Evolutionary conservation across 2,113 vertebrate genomes (phyloP).

Genomic region (Chaenogobius annularis): DNA sequence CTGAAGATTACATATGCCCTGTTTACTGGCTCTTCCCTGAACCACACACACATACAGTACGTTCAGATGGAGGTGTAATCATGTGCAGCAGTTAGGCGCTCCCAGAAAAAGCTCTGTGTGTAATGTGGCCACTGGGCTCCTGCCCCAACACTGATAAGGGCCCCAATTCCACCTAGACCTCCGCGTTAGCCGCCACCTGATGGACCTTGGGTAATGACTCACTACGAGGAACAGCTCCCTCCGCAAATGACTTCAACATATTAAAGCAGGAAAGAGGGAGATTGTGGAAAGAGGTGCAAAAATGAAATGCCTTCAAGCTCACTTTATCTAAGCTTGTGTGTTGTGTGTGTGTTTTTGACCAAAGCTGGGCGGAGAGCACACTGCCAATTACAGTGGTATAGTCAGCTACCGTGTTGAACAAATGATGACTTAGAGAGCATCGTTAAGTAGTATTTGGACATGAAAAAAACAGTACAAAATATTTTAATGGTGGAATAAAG

Average conservation of each 20-base stretch:
- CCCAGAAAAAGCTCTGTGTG: conserved; percentile 45
- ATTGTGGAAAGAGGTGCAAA: not conserved
- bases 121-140: conserved; percentile 56
- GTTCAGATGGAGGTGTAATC: conserved; percentile 52
- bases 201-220: conserved; percentile 51
- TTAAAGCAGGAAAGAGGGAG: conserved; percentile 14
- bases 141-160: conserved; percentile 72
- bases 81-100: conserved; percentile 59
- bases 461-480: not conserved
- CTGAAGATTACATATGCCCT: conserved; percentile 6
- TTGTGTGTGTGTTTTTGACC: conserved; percentile 16
- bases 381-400: conserved; percentile 24
- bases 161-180: conserved; percentile 63
- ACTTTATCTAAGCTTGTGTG: conserved; percentile 15
- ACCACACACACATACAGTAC: conserved; percentile 2
- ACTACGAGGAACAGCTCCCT: conserved; percentile 29
- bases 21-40: not conserved
- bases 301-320: conserved; percentile 27
- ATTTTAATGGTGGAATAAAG: not conserved
- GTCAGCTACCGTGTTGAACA: conserved; percentile 1
- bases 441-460: not conserved
- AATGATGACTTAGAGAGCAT: not conserved
- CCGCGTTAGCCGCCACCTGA: conserved; percentile 65
- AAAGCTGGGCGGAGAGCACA: conserved; percentile 7
- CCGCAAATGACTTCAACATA: conserved; percentile 33